Conservation (phyloP, 2,888 invertebrate species). For the Coecobrya sp. region DNA sequence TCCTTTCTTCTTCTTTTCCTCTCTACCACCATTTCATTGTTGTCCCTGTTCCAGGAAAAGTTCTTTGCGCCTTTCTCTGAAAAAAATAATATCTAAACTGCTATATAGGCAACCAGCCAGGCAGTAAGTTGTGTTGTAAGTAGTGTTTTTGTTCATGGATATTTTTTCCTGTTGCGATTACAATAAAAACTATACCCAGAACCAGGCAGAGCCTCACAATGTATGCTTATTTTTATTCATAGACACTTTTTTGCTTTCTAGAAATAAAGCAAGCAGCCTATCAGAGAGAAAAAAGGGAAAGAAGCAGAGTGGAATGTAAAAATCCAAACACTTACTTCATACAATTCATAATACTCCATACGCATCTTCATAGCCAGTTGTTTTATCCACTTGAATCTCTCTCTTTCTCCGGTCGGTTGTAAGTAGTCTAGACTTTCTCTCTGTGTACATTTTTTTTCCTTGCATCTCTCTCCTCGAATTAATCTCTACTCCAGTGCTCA, state of each 20-base stretch:
- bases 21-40: not conserved
- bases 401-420: not conserved
- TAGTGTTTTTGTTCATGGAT: not conserved
- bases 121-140: too few species aligned
- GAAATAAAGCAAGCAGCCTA: not conserved
- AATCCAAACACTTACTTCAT: not conserved
- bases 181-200: not conserved
- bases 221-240: not conserved
- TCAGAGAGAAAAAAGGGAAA: not conserved
- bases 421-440: not conserved
- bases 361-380: not conserved
- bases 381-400: constrained; percentile 17
- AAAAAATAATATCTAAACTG: not conserved
- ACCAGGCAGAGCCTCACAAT: not conserved
- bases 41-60: not conserved
- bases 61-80: not conserved
- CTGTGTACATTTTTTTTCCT: not conserved
- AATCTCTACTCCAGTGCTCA: not conserved
- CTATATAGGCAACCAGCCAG: too few species aligned
- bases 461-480: constrained; percentile 7
- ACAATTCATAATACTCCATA: not conserved
- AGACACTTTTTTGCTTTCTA: not conserved
- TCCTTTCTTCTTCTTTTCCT: not conserved
- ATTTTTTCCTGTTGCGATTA: not conserved
- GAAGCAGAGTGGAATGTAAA: not conserved